Percentiles rank a stretch among this genome's conserved stretches.
These are phyloP conservation scores for Taeniopygia guttata DNA, from an alignment of 2,797 vertebrate species.

Conservation along the genomic window DNA sequence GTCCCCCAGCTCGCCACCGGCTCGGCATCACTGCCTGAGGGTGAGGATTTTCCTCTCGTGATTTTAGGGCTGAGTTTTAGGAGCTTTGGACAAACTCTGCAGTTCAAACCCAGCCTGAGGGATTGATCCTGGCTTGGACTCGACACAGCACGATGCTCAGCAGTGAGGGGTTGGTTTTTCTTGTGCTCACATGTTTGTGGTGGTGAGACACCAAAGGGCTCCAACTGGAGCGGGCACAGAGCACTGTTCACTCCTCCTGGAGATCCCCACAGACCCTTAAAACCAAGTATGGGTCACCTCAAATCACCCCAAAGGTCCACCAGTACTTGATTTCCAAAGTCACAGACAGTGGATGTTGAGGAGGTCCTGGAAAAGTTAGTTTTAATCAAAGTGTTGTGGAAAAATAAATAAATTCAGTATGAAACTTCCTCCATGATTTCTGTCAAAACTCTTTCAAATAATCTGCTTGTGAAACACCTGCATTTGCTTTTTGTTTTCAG, in stretches of 20 bases:
- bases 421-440: not conserved
- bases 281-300: constrained; percentile 67
- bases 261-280: constrained; percentile 67
- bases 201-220: not conserved
- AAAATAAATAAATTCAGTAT: not conserved
- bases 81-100: not conserved
- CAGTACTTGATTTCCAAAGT: constrained; percentile 66
- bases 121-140: not conserved
- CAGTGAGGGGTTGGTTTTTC: rapidly evolving
- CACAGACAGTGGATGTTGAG: rapidly evolving
- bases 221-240: not conserved
- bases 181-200: rapidly evolving
- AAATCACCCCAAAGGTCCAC: constrained; percentile 50
- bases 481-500: not conserved
- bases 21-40: not conserved
- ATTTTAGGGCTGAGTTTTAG: not conserved
- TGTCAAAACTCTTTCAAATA: not conserved
- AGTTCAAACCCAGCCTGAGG: not conserved
- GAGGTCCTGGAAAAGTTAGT: rapidly evolving
- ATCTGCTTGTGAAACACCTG: not conserved
- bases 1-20: not conserved
- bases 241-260: not conserved
- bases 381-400: not conserved
- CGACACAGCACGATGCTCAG: not conserved
- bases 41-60: not conserved